Evolutionary conservation across 2,113 vertebrate genomes (phyloP), one percentile per base, ranked within the genome.

Genomic region (Pseudorectes ferrugineus): DNA sequence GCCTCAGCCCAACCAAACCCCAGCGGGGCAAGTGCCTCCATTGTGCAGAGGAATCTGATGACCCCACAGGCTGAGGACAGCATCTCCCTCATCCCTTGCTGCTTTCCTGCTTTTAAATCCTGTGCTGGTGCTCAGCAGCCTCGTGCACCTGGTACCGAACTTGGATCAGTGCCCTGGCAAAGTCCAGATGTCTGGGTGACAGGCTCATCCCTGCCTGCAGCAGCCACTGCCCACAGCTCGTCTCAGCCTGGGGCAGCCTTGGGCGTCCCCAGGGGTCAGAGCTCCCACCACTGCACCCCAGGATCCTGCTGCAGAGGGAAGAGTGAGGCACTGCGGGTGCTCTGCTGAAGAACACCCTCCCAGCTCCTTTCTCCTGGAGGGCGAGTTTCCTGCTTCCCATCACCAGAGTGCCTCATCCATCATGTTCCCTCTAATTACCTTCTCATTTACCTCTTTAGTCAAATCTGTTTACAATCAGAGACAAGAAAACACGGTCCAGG

Each of bases 401-500:
- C 94, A 70, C 59, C 3, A 79, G 85, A 87, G 94, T 11, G 43
- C 96, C 95, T 98, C 97, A 97, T 98, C 97, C 93, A 97, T 98
- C 97, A 98, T 77, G 96, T 94, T 98, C 93, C 90, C 90, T 97
- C 95, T 97, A 98, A 97, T 98, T 97, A 97, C 97, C 95, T 97
- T 96, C 98, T 97, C 97, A 98, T 98, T 97, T 98, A 96, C 96
- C 97, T 98, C 97, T 97, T 98, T 93, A 98, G 97, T 97, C 97
- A 97, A 97, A 97, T 93, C 94, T 97, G 95, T 97, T 98, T 97
- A 97, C 96, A 93, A 85, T 96, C 97, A 90, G 94, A 97, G 96
- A 96, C 96, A 94, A 94, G 94, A 96, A 97, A 97, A 97, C 89
- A 63, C 1, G 6, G 75, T 92, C 90, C 96, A 58, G 58, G 3